Evolutionary conservation across 2,888 invertebrate species (phyloP), one percentile per base, ranked within the genome.

Genomic region (Bimastos eiseni): DNA sequence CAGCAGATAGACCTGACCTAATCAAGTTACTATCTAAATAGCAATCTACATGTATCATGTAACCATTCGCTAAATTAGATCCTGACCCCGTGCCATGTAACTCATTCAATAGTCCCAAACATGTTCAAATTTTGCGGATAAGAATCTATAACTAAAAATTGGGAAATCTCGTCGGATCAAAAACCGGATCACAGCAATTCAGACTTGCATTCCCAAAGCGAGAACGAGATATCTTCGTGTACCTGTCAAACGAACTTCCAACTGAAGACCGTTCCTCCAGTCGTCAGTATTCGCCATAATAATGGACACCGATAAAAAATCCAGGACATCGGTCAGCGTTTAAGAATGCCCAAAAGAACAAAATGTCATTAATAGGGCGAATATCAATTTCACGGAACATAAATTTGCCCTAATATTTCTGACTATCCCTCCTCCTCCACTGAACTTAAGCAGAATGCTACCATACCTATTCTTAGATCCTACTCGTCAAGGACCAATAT

Each of bases 241-340:
- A 86, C 86, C 86, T 86, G 86, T 86, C 86, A 86, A 86, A 86
- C 86, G 86, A 33, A 86, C 86, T 86, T 86, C 86, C 24, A 86
- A 21, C 21, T 86, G 86, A 86, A 86, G 34, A 21, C 86, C 86
- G 19, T 34, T 86, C n/a, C 36, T 86, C 86, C 86, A 86, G 34
- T 86, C 86, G n/a, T 86, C 86, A 8, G 86, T 86, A 86, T 37
- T 86, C 86, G 86, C 86, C 86, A 86, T 86, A 36, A 36, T 24
- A 86, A 36, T 19, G 24, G 37, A 36, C 34, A 86, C 34, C 34
- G n/a, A 24, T 33, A n/a, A 49, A 13, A 86, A 86, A 86, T 86
- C 34, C 86, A 86, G 36, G 86, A 36, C 86, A 34, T 34, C 86
- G 24, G 86, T 86, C 86, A 19, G 19, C 17, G 86, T 37, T 86